A percentile compares a stretch with the other conserved stretches of the same genome.
Conservation (phyloP, 2,113 vertebrate species). For the Platichthys flesus region DNA sequence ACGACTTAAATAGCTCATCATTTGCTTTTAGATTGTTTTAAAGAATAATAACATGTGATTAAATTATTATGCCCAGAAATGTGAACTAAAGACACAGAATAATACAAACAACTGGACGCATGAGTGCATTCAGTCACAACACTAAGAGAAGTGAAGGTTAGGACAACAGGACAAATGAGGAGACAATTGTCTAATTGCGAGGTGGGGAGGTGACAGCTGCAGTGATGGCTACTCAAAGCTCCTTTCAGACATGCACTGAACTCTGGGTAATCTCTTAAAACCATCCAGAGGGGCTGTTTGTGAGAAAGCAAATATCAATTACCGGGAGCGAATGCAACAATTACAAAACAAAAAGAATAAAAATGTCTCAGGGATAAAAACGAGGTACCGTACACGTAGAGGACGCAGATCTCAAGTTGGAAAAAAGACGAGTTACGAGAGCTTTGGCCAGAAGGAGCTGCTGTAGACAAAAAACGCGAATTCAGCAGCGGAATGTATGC, state of each 20-base stretch:
- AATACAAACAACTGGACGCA: slow-evolving; percentile 1
- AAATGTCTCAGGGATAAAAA: no score
- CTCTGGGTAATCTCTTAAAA: neutral
- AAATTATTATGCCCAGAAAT: neutral
- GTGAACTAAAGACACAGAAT: neutral
- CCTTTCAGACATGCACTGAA: neutral
- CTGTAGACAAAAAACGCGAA: no score
- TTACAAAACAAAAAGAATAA: no score
- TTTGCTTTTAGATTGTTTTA: neutral
- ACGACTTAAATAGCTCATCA: neutral
- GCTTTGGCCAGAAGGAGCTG: no score
- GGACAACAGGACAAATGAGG: slow-evolving; percentile 3
- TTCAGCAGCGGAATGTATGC: no score
- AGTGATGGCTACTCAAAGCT: slow-evolving; percentile 6
- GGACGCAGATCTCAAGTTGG: no score
- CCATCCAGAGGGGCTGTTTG: no score
- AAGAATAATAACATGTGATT: no score
- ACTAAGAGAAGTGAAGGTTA: slow-evolving; percentile 32
- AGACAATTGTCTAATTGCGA: slow-evolving; percentile 1
- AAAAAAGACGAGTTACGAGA: no score
- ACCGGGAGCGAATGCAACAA: no score
- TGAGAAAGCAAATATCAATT: no score
- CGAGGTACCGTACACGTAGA: no score
- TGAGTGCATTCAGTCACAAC: slow-evolving; percentile 45
- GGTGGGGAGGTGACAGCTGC: slow-evolving; percentile 1